These are phyloP conservation scores for Euthynnus affinis DNA, from an alignment of 2,797 vertebrate genomes.

Conservation along the genomic window DNA sequence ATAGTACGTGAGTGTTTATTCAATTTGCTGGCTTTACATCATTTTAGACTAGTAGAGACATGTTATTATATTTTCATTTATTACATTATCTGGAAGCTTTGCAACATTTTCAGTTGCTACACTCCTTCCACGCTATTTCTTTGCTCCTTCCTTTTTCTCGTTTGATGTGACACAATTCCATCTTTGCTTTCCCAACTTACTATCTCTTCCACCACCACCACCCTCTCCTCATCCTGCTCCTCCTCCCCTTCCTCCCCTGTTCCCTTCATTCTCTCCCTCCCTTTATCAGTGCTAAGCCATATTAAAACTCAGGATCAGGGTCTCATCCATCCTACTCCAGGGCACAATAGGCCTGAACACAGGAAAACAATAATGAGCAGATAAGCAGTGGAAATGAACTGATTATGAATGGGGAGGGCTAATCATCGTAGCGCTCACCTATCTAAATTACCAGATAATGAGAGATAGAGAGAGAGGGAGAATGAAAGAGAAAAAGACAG, in stretches of 20 bases:
- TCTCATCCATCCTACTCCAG: slow-evolving; percentile 63
- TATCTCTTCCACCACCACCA: background rate
- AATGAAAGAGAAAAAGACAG: slow-evolving; percentile 36
- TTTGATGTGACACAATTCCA: background rate
- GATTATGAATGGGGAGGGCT: slow-evolving; percentile 61
- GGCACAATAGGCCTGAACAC: slow-evolving; percentile 52
- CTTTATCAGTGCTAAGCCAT: slow-evolving; percentile 32
- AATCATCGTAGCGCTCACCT: slow-evolving; percentile 53
- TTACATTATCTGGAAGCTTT: background rate
- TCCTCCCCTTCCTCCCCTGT: background rate
- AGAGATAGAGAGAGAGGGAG: slow-evolving; percentile 38
- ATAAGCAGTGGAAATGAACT: slow-evolving; percentile 65
- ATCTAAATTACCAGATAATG: slow-evolving; percentile 69
- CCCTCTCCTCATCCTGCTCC: no score
- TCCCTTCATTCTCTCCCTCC: background rate
- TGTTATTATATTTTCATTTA: background rate
- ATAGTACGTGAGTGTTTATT: background rate
- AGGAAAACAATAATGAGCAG: slow-evolving; percentile 71
- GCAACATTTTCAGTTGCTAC: background rate
- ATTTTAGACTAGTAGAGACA: background rate
- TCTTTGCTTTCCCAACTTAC: background rate
- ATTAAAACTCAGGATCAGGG: slow-evolving; percentile 63
- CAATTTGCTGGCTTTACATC: background rate
- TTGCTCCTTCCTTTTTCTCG: slow-evolving; percentile 2
- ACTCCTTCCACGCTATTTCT: background rate